These are phyloP conservation scores for Trachelus iudaicus DNA, from an alignment of 2,888 invertebrate species.

Conservation along the genomic window DNA sequence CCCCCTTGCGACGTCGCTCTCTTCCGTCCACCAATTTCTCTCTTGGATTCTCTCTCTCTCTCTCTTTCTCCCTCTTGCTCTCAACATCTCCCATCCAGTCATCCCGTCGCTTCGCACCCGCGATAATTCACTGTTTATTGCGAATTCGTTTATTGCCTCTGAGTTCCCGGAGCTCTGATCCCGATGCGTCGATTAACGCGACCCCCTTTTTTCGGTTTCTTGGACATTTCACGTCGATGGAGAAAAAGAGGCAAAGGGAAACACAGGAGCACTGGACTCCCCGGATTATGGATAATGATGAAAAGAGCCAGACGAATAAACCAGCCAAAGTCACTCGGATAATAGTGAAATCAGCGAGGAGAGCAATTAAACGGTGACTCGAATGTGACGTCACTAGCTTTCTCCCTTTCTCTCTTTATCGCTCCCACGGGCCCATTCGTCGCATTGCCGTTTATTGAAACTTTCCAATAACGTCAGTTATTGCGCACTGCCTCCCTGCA, in stretches of 20 bases:
- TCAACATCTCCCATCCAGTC: neutral
- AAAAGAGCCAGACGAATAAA: neutral
- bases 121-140: conserved; percentile 17
- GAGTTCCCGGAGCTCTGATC: neutral
- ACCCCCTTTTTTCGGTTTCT: neutral
- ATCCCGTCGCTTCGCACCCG: neutral
- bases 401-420: neutral
- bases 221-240: neutral
- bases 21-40: neutral
- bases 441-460: neutral
- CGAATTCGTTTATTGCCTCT: neutral
- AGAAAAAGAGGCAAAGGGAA: neutral
- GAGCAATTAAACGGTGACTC: neutral
- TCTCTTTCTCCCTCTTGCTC: neutral
- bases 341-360: neutral
- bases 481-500: neutral
- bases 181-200: neutral
- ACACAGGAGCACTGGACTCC: neutral
- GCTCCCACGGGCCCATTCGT: neutral
- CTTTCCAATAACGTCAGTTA: neutral
- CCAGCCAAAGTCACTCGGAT: neutral
- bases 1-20: neutral
- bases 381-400: neutral
- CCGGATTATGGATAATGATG: neutral
- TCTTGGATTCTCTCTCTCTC: neutral